Percentiles rank a stretch among this genome's conserved stretches.
Conservation (phyloP, 2,888 invertebrate species). For the Drosophila leonis region DNA sequence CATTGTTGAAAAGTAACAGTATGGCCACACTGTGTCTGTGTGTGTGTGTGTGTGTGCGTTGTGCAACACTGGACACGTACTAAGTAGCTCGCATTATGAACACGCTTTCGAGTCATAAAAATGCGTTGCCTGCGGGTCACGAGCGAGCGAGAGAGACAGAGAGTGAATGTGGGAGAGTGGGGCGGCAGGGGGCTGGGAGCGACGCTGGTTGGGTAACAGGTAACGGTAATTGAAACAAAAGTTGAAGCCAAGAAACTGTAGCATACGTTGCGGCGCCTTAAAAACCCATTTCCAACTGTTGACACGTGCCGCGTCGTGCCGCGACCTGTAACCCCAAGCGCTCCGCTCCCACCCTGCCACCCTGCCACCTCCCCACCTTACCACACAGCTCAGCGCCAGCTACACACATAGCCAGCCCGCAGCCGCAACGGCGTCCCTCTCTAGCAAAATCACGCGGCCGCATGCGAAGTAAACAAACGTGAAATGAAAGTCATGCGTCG, state of each 20-base stretch:
- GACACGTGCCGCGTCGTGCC: slow-evolving; percentile 74
- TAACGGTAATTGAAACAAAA: slow-evolving; percentile 78
- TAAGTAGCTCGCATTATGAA: slow-evolving; percentile 54
- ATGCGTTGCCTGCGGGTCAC: slow-evolving; percentile 48
- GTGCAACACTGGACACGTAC: slow-evolving; percentile 60
- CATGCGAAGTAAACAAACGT: slow-evolving; percentile 79
- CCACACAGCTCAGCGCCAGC: not conserved
- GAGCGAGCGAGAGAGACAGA: not conserved
- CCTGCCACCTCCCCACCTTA: not conserved
- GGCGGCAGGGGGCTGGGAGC: not conserved
- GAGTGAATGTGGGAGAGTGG: not conserved
- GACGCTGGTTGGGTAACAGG: slow-evolving; percentile 57
- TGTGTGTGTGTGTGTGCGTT: slow-evolving; percentile 2
- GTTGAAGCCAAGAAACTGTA: slow-evolving; percentile 72
- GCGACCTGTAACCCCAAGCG: slow-evolving; percentile 46
- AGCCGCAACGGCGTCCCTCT: not conserved
- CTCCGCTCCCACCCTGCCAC: not conserved
- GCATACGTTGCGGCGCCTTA: slow-evolving; percentile 79
- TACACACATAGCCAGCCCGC: not conserved
- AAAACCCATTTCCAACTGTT: slow-evolving; percentile 80
- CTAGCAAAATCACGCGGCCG: slow-evolving; percentile 73
- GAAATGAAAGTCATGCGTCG: slow-evolving; percentile 79
- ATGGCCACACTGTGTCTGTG: slow-evolving; percentile 9
- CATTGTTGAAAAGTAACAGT: not conserved
- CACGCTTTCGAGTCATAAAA: slow-evolving; percentile 64